These are phyloP conservation scores for Lepus americanus DNA, from an alignment of 2,113 vertebrate genomes.

Conservation along the genomic window DNA sequence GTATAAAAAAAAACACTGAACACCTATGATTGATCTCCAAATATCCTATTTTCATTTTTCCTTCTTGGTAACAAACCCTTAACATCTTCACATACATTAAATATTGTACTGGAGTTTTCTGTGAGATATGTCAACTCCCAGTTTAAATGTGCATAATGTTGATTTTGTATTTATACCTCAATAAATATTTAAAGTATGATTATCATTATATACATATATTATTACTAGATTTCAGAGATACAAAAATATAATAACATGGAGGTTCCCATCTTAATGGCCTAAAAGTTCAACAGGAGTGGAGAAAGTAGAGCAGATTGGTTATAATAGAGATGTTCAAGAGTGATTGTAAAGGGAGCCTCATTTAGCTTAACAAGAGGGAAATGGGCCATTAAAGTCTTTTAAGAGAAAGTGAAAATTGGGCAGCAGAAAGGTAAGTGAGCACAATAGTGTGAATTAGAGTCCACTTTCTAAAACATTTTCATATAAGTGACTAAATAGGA, in stretches of 20 bases:
- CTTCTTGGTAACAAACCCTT: background rate
- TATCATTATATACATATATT: background rate
- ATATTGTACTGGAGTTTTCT: background rate
- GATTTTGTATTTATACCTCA: background rate
- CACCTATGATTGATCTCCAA: background rate
- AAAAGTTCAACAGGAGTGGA: background rate
- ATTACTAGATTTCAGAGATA: background rate
- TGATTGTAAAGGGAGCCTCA: background rate
- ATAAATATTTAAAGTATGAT: background rate
- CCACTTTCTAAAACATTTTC: constrained; percentile 52
- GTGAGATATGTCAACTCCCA: background rate
- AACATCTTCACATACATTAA: background rate
- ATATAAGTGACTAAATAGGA: background rate
- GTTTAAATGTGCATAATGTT: background rate
- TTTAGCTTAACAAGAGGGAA: background rate
- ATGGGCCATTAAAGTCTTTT: background rate
- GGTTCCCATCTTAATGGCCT: background rate
- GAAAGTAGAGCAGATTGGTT: background rate
- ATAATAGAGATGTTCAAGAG: background rate
- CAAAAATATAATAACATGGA: background rate
- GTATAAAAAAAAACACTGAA: background rate
- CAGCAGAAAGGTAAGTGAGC: background rate
- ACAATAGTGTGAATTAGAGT: background rate
- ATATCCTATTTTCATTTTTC: background rate
- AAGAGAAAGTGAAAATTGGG: background rate